Evolutionary conservation across 92 coral and sea anemone species (phyloP).

Genomic region (Porites lobata): DNA sequence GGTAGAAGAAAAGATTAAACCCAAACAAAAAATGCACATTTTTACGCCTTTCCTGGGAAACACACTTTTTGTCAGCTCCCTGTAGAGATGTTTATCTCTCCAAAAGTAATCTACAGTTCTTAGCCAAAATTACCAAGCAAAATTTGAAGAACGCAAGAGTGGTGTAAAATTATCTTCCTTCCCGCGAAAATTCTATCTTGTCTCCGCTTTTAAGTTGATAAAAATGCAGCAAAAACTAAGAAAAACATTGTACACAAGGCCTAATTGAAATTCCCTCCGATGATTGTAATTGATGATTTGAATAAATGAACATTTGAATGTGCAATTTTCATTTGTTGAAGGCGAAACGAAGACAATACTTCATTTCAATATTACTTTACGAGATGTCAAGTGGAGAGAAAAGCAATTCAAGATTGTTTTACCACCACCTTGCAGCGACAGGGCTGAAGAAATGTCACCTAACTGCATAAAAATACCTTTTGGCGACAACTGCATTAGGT

Average conservation of each 20-base stretch:
- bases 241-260: slow-evolving; percentile 12
- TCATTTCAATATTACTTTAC: slow-evolving; percentile 55
- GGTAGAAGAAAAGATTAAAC: slow-evolving; percentile 23
- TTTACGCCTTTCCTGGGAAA: slow-evolving; percentile 30
- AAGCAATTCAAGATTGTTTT: slow-evolving; percentile 14
- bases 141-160: neutral
- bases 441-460: neutral
- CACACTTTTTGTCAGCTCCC: slow-evolving; percentile 16
- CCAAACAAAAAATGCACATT: slow-evolving; percentile 36
- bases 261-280: slow-evolving; percentile 47
- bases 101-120: slow-evolving; percentile 31
- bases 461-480: slow-evolving; percentile 23
- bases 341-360: slow-evolving; percentile 55
- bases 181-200: slow-evolving; percentile 1
- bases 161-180: neutral
- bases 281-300: slow-evolving; percentile 43
- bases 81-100: slow-evolving; percentile 27
- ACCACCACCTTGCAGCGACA: slow-evolving; percentile 17
- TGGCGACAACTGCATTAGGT: slow-evolving; percentile 10
- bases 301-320: slow-evolving; percentile 61
- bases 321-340: slow-evolving; percentile 35
- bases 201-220: slow-evolving; percentile 1
- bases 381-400: slow-evolving; percentile 52
- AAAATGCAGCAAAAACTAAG: slow-evolving; percentile 24
- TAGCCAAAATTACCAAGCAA: neutral